Conservation (phyloP, 2,113 vertebrate species). For the Scortum barcoo region DNA sequence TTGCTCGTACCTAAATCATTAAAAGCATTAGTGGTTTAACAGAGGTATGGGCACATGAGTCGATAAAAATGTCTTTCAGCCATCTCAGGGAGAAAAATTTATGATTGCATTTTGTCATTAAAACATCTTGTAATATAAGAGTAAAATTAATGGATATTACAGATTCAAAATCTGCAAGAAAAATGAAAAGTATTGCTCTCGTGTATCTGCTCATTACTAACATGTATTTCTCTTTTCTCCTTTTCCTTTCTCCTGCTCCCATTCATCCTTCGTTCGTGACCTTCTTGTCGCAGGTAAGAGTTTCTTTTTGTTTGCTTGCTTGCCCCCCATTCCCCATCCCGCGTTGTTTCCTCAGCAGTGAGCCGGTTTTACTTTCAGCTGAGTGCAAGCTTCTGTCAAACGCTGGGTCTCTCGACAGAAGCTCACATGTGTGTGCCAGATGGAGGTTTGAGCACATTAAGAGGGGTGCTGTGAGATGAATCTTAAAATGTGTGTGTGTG, state of each 20-base stretch:
- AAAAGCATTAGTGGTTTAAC: conserved; percentile 29
- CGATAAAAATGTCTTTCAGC: conserved; percentile 33
- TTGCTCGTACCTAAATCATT: conserved; percentile 30
- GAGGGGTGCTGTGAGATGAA: conserved; percentile 51
- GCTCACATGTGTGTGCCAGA: conserved; percentile 66
- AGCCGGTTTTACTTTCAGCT: conserved; percentile 36
- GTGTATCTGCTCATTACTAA: conserved; percentile 22
- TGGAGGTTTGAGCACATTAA: conserved; percentile 51
- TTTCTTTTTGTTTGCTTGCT: conserved; percentile 26
- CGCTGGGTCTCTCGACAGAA: conserved; percentile 44
- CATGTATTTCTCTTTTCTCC: background rate
- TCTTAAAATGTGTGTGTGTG: conserved; percentile 32
- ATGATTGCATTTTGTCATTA: background rate
- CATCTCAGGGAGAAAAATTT: background rate
- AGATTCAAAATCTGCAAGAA: conserved; percentile 3
- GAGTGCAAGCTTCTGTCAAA: conserved; percentile 60
- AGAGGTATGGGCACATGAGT: conserved; percentile 26
- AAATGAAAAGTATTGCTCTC: conserved; percentile 5
- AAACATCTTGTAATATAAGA: background rate
- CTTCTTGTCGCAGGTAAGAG: conserved; percentile 66
- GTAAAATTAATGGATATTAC: conserved; percentile 7
- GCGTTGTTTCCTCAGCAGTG: conserved; percentile 22
- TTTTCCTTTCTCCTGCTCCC: conserved; percentile 16
- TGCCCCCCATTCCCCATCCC: conserved; percentile 15
- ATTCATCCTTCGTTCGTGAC: conserved; percentile 21